These are phyloP conservation scores for Lota lota DNA, from an alignment of 2,113 vertebrate genomes.

Conservation along the genomic window DNA sequence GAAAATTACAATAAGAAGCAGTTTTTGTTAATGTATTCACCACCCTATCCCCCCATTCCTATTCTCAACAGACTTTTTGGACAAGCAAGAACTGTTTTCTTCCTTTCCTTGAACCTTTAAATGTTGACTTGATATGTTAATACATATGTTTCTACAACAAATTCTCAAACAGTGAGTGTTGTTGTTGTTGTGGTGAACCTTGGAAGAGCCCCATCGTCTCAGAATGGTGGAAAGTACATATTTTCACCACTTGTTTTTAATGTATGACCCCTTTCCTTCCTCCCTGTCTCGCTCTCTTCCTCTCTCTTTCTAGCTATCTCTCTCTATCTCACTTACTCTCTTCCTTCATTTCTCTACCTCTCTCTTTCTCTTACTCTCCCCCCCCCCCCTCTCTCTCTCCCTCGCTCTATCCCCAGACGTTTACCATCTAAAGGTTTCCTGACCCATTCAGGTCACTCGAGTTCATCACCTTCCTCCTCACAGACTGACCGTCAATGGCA, in stretches of 20 bases:
- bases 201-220: slow-evolving; percentile 20
- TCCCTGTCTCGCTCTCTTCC: slow-evolving; percentile 46
- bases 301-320: slow-evolving; percentile 47
- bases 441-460: no score
- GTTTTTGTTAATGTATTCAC: background rate
- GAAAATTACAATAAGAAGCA: slow-evolving; percentile 14
- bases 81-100: background rate
- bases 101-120: background rate
- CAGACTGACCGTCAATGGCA: no score
- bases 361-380: slow-evolving; percentile 21
- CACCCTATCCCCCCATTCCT: background rate
- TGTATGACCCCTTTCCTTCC: slow-evolving; percentile 56
- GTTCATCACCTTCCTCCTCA: no score
- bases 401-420: no score
- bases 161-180: background rate
- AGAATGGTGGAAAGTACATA: slow-evolving; percentile 49
- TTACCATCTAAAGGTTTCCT: no score
- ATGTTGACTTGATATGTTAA: background rate
- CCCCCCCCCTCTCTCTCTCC: no score
- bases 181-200: slow-evolving; percentile 11
- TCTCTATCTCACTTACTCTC: slow-evolving; percentile 25
- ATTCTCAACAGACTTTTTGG: background rate
- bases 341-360: background rate
- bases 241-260: slow-evolving; percentile 44
- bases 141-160: slow-evolving; percentile 7